Percentiles rank a stretch among this genome's conserved stretches.
Conservation (phyloP, 2,888 invertebrate genomes). For the Ceraclea dissimilis region DNA sequence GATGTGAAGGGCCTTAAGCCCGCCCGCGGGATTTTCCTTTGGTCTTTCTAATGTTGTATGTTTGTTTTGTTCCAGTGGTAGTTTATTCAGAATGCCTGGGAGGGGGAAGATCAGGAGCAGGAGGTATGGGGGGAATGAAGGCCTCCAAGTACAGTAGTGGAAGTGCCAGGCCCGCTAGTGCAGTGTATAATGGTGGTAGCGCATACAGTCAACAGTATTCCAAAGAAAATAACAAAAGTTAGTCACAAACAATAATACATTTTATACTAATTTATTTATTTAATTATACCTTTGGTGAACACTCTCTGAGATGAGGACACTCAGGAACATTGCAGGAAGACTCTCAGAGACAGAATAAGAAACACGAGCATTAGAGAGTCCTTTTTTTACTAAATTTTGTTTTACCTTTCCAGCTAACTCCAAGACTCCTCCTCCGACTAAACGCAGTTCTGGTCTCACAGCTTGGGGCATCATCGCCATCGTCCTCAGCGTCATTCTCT, state of each 20-base stretch:
- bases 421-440: slow-evolving; percentile 1
- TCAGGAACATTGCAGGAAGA: too few relatives aligned
- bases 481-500: slow-evolving; percentile 43
- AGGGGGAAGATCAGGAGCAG: slow-evolving; percentile 5
- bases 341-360: too few relatives aligned
- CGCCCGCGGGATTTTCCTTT: too few relatives aligned
- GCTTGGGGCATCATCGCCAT: slow-evolving; percentile 60
- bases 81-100: slow-evolving; percentile 7
- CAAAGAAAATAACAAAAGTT: slow-evolving; percentile 5
- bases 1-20: too few relatives aligned
- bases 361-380: too few relatives aligned
- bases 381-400: too few relatives aligned
- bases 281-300: not conserved
- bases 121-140: not conserved
- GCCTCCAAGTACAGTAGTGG: slow-evolving; percentile 2
- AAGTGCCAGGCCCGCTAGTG: not conserved
- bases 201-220: not conserved
- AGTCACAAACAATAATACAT: not conserved
- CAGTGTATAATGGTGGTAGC: not conserved
- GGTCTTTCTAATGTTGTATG: too few relatives aligned
- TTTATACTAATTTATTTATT: not conserved
- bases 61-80: slow-evolving; percentile 5
- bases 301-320: too few relatives aligned
- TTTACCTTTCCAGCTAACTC: slow-evolving; percentile 9
- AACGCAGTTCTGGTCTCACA: slow-evolving; percentile 45